Percentiles rank a stretch among this genome's conserved stretches.
These are phyloP conservation scores for Stichodactyla helianthus DNA, from an alignment of 64 coral and sea anemone genomes.

Conservation along the genomic window DNA sequence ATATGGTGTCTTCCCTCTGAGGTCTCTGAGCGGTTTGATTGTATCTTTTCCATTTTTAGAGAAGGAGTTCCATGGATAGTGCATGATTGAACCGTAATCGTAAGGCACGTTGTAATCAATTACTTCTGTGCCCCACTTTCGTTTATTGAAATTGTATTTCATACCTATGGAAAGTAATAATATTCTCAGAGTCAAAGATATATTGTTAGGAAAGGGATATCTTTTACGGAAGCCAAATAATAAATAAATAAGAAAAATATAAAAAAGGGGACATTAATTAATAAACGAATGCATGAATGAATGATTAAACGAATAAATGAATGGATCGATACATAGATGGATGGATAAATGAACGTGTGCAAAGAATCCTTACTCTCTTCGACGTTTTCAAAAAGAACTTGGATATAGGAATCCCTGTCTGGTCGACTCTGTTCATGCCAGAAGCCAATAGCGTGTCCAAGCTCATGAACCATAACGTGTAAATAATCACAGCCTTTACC, in stretches of 20 bases:
- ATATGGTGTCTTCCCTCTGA: constrained; percentile 74
- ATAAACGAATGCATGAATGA: too few species aligned
- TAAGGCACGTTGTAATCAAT: constrained; percentile 85
- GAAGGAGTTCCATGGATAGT: constrained; percentile 87
- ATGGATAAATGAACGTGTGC: background rate
- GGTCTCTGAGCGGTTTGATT: constrained; percentile 62
- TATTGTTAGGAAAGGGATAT: background rate
- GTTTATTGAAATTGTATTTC: constrained; percentile 89
- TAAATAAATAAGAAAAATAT: too few species aligned
- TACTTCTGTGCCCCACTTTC: constrained; percentile 68
- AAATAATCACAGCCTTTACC: constrained; percentile 79
- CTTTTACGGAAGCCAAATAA: background rate
- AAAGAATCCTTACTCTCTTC: constrained; percentile 39
- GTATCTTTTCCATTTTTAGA: constrained; percentile 82
- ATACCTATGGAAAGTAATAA: constrained; percentile 18
- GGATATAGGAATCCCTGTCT: constrained; percentile 73
- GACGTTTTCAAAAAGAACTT: constrained; percentile 66
- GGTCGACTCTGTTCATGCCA: constrained; percentile 91
- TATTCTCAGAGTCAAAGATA: background rate
- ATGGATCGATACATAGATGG: too few species aligned
- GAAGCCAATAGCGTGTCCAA: constrained; percentile 86
- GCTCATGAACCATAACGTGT: constrained; percentile 81
- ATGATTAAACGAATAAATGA: too few species aligned
- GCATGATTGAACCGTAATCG: constrained; percentile 86
- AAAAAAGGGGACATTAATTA: too few species aligned